These are phyloP conservation scores for Zoroaster sp. DNA, from an alignment of 53 echinoderm and acorn worm species.

Conservation along the genomic window DNA sequence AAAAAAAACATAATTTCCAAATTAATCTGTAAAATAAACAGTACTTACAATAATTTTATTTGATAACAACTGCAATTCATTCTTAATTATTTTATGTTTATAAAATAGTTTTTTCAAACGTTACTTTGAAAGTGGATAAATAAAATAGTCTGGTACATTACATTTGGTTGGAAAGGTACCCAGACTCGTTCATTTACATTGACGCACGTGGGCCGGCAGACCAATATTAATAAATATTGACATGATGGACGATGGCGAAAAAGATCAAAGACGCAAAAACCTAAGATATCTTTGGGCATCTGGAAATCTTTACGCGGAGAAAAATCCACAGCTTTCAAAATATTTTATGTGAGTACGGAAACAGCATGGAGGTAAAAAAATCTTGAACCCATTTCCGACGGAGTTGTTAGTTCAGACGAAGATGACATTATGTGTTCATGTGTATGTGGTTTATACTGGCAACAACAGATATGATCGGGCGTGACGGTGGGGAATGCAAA, in stretches of 20 bases:
- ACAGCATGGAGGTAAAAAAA: too few relatives aligned
- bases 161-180: background rate
- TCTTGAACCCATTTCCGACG: too few relatives aligned
- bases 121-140: background rate
- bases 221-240: background rate
- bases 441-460: too few relatives aligned
- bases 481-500: too few relatives aligned
- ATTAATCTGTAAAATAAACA: background rate
- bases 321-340: constrained; percentile 45
- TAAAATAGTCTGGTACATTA: background rate
- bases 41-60: background rate
- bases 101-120: background rate
- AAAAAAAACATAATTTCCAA: too few relatives aligned
- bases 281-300: constrained; percentile 37
- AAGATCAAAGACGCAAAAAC: background rate
- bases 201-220: background rate
- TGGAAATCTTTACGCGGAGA: constrained; percentile 45
- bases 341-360: constrained; percentile 71
- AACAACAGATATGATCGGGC: too few relatives aligned
- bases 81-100: background rate
- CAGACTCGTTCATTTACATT: background rate
- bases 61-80: background rate
- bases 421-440: too few relatives aligned
- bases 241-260: background rate
- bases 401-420: too few relatives aligned